These are phyloP conservation scores for Uropsilus gracilis DNA, from an alignment of 2,113 vertebrate species.

Conservation along the genomic window DNA sequence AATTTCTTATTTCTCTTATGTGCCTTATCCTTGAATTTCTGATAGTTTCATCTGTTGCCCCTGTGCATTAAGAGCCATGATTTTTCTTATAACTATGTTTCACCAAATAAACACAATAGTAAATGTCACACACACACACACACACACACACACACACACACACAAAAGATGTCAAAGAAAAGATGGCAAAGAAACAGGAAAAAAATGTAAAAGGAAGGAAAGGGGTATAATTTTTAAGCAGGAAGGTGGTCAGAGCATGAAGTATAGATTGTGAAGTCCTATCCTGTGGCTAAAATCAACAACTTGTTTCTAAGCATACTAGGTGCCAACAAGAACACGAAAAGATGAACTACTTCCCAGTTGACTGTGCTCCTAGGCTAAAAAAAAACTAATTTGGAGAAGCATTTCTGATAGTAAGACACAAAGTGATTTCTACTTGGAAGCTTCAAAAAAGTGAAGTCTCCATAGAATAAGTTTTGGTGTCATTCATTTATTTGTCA, in stretches of 20 bases:
- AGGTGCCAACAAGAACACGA: neutral
- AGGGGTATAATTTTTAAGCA: neutral
- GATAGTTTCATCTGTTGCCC: neutral
- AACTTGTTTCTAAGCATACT: neutral
- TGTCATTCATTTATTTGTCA: neutral
- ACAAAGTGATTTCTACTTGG: neutral
- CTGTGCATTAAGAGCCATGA: neutral
- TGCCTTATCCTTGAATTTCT: constrained; percentile 44
- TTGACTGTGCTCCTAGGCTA: neutral
- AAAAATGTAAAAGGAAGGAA: neutral
- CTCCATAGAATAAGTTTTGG: no score
- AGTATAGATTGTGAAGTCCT: neutral
- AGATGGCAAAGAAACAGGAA: constrained; percentile 20
- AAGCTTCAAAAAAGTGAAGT: neutral
- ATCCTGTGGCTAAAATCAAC: neutral
- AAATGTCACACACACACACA: no score
- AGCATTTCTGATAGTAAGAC: neutral
- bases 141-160: no score
- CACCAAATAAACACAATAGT: neutral
- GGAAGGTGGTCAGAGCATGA: neutral
- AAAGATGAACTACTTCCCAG: neutral
- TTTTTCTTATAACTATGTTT: neutral
- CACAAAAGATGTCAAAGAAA: neutral
- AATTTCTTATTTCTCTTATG: neutral
- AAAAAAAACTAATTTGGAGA: neutral